phyloP scores from a whole-genome alignment of 1,140 invertebrate genomes.

The Tetragonula clypearis region DNA sequence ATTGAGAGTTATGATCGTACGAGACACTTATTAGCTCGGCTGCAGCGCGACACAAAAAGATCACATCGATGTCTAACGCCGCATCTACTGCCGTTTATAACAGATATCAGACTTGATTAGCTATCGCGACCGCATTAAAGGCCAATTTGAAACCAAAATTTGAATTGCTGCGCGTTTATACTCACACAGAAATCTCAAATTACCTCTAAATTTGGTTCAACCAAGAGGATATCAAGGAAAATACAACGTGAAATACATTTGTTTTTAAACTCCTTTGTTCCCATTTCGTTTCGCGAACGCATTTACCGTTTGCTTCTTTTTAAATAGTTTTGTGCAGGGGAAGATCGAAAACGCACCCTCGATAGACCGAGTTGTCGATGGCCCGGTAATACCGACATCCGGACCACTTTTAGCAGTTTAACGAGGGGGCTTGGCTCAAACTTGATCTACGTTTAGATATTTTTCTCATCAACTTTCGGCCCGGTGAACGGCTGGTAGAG shows the following conservation, averaged over 20 bases:
- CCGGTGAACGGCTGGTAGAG: conserved; percentile 2
- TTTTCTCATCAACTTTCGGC: conserved; percentile 76
- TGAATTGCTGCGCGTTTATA: neutral
- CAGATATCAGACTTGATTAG: neutral
- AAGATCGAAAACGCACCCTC: conserved; percentile 6
- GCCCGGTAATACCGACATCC: conserved; percentile 61
- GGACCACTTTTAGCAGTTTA: conserved; percentile 69
- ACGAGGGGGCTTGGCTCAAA: conserved; percentile 71
- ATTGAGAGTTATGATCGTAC: conserved; percentile 65
- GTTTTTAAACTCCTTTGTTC: neutral
- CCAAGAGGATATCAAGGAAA: too few relatives aligned
- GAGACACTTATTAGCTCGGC: conserved; percentile 59
- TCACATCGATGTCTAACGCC: conserved; percentile 22
- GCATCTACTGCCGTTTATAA: neutral
- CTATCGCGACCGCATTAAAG: rapidly evolving
- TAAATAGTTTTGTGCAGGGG: neutral
- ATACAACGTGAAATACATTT: neutral
- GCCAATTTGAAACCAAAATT: neutral
- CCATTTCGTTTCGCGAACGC: neutral
- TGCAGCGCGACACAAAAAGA: neutral
- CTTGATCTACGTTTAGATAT: conserved; percentile 80
- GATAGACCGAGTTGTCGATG: conserved; percentile 18
- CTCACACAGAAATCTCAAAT: too few relatives aligned
- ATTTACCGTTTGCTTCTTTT: conserved; percentile 14
- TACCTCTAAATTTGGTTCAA: neutral